Conservation (phyloP, 1,140 invertebrate genomes). For the Dinoponera quadriceps region DNA sequence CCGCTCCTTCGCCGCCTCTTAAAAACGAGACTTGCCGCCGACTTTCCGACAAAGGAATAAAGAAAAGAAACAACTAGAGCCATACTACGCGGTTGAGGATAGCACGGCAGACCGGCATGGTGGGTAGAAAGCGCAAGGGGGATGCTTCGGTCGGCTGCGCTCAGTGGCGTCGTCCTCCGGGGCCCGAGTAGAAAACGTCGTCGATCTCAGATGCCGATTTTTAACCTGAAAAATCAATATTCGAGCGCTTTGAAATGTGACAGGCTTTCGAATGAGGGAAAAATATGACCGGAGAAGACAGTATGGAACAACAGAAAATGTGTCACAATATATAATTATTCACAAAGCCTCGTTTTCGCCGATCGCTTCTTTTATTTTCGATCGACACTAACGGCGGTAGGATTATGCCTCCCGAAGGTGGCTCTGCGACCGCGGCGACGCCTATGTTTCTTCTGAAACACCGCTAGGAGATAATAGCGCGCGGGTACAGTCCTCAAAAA, state of each 20-base stretch:
- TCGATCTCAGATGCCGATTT: no score
- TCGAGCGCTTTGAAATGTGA: no score
- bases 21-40: conserved; percentile 84
- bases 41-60: conserved; percentile 86
- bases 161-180: conserved; percentile 76
- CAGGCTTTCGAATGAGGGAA: not conserved
- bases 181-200: conserved; percentile 21
- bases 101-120: conserved; percentile 78
- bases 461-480: conserved; percentile 83
- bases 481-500: conserved; percentile 80
- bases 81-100: conserved; percentile 81
- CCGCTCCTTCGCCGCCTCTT: conserved; percentile 67
- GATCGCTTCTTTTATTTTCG: conserved; percentile 41
- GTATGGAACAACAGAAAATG: not conserved
- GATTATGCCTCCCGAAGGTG: not conserved
- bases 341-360: conserved; percentile 38
- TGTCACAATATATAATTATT: not conserved
- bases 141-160: conserved; percentile 63
- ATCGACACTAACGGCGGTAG: conserved; percentile 13
- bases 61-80: conserved; percentile 85
- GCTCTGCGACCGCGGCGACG: conserved; percentile 59
- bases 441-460: conserved; percentile 83
- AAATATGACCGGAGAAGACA: not conserved
- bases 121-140: conserved; percentile 76
- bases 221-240: no score